These are phyloP conservation scores for Peromyscus leucopus DNA, from an alignment of 2,113 vertebrate species.

Conservation along the genomic window DNA sequence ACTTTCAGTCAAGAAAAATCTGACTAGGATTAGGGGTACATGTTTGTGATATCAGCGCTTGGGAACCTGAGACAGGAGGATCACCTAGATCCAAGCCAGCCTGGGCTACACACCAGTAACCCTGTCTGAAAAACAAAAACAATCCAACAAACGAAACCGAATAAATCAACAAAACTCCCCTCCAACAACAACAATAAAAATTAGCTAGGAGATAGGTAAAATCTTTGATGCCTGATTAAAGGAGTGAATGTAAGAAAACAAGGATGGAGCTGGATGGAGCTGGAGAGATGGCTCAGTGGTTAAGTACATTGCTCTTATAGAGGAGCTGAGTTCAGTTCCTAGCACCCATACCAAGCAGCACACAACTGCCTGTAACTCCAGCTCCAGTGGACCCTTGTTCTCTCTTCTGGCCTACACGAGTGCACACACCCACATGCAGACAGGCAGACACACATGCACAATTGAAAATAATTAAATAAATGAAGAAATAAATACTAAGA, in stretches of 20 bases:
- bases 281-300: neutral
- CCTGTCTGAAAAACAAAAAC: neutral
- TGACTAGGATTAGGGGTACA: slow-evolving; percentile 51
- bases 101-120: neutral
- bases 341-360: neutral
- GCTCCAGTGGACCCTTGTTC: neutral
- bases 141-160: neutral
- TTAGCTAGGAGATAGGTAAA: slow-evolving; percentile 8
- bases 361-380: neutral
- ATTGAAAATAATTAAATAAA: neutral
- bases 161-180: neutral
- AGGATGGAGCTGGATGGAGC: too few relatives aligned
- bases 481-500: neutral
- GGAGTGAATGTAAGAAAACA: slow-evolving; percentile 1
- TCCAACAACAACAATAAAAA: neutral
- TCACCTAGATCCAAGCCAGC: neutral
- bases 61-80: neutral
- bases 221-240: neutral
- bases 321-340: neutral
- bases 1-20: slow-evolving; percentile 58
- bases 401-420: neutral
- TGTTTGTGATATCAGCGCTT: neutral
- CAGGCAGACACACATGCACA: neutral
- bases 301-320: neutral
- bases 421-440: neutral